Conservation (phyloP, 2,888 invertebrate genomes). For the Lasioglossum malachurum region DNA sequence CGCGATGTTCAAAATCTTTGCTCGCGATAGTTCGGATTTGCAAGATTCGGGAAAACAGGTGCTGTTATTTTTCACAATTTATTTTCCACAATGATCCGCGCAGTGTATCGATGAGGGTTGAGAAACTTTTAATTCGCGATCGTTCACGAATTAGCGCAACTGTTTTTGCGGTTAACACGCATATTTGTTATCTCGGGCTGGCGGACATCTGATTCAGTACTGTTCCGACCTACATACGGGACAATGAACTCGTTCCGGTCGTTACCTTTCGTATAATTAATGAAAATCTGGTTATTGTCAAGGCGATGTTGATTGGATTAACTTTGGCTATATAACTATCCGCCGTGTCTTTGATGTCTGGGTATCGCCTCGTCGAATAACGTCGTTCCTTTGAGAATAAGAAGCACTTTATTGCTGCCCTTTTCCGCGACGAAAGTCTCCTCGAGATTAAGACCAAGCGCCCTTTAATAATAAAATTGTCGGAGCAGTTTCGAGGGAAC, state of each 20-base stretch:
- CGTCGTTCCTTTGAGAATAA: not conserved
- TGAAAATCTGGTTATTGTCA: not conserved
- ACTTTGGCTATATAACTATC: not conserved
- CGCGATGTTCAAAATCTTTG: too few species aligned
- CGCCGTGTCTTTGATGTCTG: not conserved
- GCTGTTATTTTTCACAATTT: too few species aligned
- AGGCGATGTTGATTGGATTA: not conserved
- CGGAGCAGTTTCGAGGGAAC: not conserved
- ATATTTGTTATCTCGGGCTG: not conserved
- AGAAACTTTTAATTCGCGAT: not conserved
- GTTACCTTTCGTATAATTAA: not conserved
- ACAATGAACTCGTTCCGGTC: constrained; percentile 10
- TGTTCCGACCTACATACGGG: constrained; percentile 10
- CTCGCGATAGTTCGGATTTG: too few species aligned
- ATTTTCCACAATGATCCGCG: too few species aligned
- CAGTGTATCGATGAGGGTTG: too few species aligned
- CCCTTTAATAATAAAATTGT: not conserved
- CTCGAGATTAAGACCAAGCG: not conserved
- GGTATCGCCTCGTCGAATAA: not conserved
- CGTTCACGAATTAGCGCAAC: not conserved
- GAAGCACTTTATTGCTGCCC: not conserved
- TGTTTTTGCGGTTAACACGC: not conserved
- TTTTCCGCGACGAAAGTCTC: not conserved
- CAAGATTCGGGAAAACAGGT: too few species aligned
- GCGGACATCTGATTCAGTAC: not conserved